Evolutionary conservation across 2,797 vertebrate genomes (phyloP).

Genomic region (Eleutherodactylus coqui): DNA sequence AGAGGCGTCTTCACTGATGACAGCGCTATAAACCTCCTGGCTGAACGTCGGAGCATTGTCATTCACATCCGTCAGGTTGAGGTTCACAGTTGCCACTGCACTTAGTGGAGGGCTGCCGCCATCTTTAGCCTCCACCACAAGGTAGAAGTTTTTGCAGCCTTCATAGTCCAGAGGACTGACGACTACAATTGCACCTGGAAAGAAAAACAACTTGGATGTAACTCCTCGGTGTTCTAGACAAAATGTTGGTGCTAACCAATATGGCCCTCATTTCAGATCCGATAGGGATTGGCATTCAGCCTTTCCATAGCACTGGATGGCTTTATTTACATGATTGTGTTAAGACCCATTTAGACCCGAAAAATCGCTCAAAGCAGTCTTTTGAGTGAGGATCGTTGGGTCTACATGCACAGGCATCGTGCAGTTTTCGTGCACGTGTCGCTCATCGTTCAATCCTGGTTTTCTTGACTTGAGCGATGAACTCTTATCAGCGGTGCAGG

Average conservation of each 20-base stretch:
- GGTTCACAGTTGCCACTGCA: conserved; percentile 87
- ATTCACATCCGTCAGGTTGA: conserved; percentile 93
- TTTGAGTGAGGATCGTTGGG: too few relatives aligned
- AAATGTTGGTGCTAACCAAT: not conserved
- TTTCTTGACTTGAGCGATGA: too few relatives aligned
- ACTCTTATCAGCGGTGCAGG: too few relatives aligned
- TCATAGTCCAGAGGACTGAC: conserved; percentile 89
- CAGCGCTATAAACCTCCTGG: conserved; percentile 83
- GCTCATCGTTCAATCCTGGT: too few relatives aligned
- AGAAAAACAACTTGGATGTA: conserved; percentile 47
- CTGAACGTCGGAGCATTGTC: conserved; percentile 92
- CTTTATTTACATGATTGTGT: too few relatives aligned
- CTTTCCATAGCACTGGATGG: too few relatives aligned
- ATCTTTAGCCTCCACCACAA: conserved; percentile 93
- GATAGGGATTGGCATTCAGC: not conserved
- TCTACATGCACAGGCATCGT: too few relatives aligned
- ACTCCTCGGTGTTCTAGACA: not conserved
- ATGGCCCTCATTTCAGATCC: not conserved
- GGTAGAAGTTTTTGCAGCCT: conserved; percentile 88
- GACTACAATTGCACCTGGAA: conserved; percentile 86
- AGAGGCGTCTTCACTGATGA: conserved; percentile 88
- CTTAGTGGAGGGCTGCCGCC: conserved; percentile 90
- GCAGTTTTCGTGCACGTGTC: too few relatives aligned
- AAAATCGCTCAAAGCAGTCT: too few relatives aligned
- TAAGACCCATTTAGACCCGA: too few relatives aligned